Evolutionary conservation across 2,113 vertebrate genomes (phyloP), one percentile per base, ranked within the genome.

Genomic region (Centropristis striata): DNA sequence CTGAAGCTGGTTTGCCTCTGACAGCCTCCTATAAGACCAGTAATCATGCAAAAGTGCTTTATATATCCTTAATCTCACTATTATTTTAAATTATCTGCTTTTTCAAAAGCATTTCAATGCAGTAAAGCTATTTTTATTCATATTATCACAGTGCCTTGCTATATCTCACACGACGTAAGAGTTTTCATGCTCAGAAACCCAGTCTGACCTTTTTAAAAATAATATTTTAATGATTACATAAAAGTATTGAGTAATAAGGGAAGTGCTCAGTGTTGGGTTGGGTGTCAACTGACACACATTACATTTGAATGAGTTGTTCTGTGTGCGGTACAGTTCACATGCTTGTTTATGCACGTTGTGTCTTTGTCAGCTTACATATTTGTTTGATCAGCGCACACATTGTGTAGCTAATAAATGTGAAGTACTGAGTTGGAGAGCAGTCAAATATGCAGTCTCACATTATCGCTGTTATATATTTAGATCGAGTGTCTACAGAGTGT

Each of bases 231-330:
- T 21, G 47, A 67, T 80, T 73, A 53, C 80, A 78, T 28, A 51
- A 71, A 85, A 46, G 7, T 65, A 27, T 87, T 92, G 85, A 79
- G 83, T 89, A 88, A 90, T 89, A 78, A 50, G 69, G 90, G 86
- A 90, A 88, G 81, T 85, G 67, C 59, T 53, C 14, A 25, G 82
- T 55, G 73, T 18, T 69, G 77, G 85, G 81, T 57, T 86, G 83
- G 86, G 83, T 80, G 69, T 68, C 61, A 86, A 86, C 83, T 78
- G 90, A 86, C 83, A 86, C 71, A 69, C 74, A 81, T 89, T 74
- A 5, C 75, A 83, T 84, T 54, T 70, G 85, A 84, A 86, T 89
- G 87, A 87, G 54, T 77, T 74, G 85, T 51, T 78, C 61, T 14
- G 18, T 41, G 57, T 39, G 57, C 59, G 76, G 32, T 36, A 60